These are phyloP conservation scores for Malaclemys terrapin DNA, from an alignment of 2,113 vertebrate genomes.

Conservation along the genomic window DNA sequence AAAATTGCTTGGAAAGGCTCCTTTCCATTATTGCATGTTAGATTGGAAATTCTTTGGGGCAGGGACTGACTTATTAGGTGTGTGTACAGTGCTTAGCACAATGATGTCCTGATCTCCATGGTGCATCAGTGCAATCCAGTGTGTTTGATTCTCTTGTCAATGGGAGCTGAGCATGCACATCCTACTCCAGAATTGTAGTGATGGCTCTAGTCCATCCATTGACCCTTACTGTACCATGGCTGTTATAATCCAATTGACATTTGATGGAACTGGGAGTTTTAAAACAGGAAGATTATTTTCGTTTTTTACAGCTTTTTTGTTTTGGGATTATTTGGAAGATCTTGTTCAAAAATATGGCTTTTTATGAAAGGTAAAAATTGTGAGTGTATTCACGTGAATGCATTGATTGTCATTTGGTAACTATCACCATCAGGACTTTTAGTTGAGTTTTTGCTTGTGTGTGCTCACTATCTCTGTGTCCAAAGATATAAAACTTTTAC, in stretches of 20 bases:
- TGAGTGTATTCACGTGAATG: fast-evolving
- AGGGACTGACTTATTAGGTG: not conserved
- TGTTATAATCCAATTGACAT: not conserved
- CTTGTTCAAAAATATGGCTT: not conserved
- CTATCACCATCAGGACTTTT: not conserved
- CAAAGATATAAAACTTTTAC: not conserved
- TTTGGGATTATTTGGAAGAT: not conserved
- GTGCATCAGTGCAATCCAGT: not conserved
- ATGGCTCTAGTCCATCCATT: fast-evolving
- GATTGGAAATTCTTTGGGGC: not conserved
- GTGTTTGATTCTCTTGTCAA: not conserved
- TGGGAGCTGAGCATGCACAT: not conserved
- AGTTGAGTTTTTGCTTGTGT: not conserved
- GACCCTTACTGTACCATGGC: fast-evolving
- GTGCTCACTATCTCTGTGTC: not conserved
- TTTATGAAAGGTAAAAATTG: not conserved
- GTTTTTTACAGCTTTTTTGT: not conserved
- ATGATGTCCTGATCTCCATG: not conserved
- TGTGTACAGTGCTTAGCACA: not conserved
- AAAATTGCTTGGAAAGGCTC: not conserved
- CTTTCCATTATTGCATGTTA: not conserved
- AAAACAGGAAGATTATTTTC: not conserved
- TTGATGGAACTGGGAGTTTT: not conserved
- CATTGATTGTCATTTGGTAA: not conserved
- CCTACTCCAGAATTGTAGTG: fast-evolving